Conservation (phyloP, 2,113 vertebrate species). For the Axis porcinus region DNA sequence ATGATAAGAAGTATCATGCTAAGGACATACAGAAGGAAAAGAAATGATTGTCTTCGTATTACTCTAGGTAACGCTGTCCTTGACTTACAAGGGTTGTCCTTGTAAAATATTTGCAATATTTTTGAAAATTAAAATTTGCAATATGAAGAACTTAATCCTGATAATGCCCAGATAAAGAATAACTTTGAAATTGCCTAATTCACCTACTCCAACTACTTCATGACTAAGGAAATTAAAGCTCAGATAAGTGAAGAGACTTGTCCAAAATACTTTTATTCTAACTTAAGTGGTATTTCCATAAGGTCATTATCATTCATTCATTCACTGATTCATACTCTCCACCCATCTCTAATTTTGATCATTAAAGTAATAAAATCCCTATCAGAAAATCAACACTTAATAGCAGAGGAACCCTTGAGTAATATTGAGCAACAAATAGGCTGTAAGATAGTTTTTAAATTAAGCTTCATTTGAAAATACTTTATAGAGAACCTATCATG, state of each 20-base stretch:
- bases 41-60: not conserved
- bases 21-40: not conserved
- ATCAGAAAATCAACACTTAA: not conserved
- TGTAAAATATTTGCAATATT: conserved; percentile 24
- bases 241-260: not conserved
- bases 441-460: conserved; percentile 23
- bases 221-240: conserved; percentile 30
- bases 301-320: not conserved
- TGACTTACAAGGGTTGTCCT: not conserved
- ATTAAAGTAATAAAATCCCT: not conserved
- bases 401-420: not conserved
- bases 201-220: not conserved
- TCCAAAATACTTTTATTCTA: not conserved
- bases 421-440: not conserved
- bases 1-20: not conserved
- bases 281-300: not conserved
- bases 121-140: not conserved
- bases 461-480: conserved; percentile 21
- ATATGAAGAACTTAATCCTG: not conserved
- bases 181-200: not conserved
- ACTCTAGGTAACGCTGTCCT: not conserved
- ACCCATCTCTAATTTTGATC: not conserved
- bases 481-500: conserved; percentile 22
- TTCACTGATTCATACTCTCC: not conserved
- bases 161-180: not conserved